Evolutionary conservation across 1,140 invertebrate species (phyloP), one percentile per base, ranked within the genome.

Genomic region (Nymphalis io): DNA sequence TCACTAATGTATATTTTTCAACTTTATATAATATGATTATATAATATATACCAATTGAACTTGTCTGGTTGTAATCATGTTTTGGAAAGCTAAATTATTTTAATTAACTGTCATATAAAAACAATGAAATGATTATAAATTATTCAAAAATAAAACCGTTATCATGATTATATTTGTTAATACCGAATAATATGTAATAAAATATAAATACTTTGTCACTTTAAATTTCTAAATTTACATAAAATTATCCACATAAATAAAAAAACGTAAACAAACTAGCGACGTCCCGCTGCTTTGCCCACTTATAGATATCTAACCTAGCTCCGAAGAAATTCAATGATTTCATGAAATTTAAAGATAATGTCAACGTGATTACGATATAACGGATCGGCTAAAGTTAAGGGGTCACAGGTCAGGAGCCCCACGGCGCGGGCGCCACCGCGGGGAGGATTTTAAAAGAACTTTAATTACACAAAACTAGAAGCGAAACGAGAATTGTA

Each of bases 221-320:
- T 42, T 5, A 42, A 44, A 51, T 20, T 11, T 51, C 60, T 51
- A 10, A 48, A 62, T 62, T 51, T 53, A 38, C 48, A 63, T 53
- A 63, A 63, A 63, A 39, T 53, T 12, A 61, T 46, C 13, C 0
- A n/a, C 16, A 16, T 21, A 18, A 61, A 48, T 48, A 38, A 38
- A 27, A 59, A 48, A 46, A 59, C 44, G 16, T 46, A n/a, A 44
- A 58, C 8, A 65, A 58, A 63, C 70, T 58, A 61, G 33, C 66
- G 20, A 63, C 62, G 68, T 16, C 70, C 74, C 23, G 74, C 53
- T 67, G 70, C 16, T 60, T 42, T 42, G 33, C 39, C 67, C 57
- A 68, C 63, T 33, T 4, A 46, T 66, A 44, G n/a, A 46, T 58
- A 57, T 55, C 21, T n/a, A 1, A 27, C 48, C 18, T 53, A 53